A percentile compares a stretch with the other conserved stretches of the same genome.
Conservation (phyloP, 2,888 invertebrate genomes). For the Agelastica alni region DNA sequence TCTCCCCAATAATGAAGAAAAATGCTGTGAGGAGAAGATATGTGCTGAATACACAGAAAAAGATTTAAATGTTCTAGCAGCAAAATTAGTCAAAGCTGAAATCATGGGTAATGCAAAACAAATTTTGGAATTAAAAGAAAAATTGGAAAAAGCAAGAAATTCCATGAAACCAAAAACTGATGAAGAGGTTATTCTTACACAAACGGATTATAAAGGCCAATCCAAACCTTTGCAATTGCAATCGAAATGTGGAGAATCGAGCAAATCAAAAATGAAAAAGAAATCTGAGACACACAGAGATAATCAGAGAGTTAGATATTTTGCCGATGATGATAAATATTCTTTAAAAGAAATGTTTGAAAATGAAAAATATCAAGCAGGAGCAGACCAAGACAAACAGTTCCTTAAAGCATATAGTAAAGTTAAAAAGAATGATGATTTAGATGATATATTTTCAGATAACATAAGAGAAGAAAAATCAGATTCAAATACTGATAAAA, state of each 20-base stretch:
- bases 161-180: conserved; percentile 36
- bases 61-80: conserved; percentile 88
- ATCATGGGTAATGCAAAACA: conserved; percentile 80
- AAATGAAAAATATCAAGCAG: conserved; percentile 78
- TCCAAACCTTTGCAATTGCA: conserved; percentile 65
- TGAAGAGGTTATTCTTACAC: conserved; percentile 68
- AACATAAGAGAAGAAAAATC: conserved; percentile 71
- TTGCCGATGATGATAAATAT: conserved; percentile 88
- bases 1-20: no score
- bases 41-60: conserved; percentile 60
- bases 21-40: no score
- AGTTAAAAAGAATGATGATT: conserved; percentile 70
- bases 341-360: conserved; percentile 84
- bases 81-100: conserved; percentile 92
- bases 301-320: conserved; percentile 79
- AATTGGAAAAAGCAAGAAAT: conserved; percentile 73
- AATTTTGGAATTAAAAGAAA: conserved; percentile 71
- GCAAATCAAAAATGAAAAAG: conserved; percentile 57
- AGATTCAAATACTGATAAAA: conserved; percentile 64
- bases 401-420: conserved; percentile 75
- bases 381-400: conserved; percentile 79
- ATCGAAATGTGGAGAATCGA: conserved; percentile 56
- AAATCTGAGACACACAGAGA: conserved; percentile 73
- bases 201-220: conserved; percentile 69
- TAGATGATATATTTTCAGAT: conserved; percentile 85